Evolutionary conservation across 1,140 invertebrate genomes (phyloP), one percentile per base, ranked within the genome.

Genomic region (Pissodes strobi): DNA sequence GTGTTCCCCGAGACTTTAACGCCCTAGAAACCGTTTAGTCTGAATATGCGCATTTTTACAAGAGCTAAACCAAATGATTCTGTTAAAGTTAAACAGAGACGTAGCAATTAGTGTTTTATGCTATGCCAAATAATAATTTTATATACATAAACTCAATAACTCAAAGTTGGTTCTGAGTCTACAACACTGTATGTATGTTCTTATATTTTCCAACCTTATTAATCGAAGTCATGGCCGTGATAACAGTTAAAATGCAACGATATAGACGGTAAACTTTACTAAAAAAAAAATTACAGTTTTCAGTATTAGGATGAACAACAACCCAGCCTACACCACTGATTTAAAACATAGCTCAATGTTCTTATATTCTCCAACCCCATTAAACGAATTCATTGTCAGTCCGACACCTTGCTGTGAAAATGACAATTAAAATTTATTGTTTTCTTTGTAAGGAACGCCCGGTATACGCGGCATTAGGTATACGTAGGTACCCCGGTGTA

Each of bases 341-440:
- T 27, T 6, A 13, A 34, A 51, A 30, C 37, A 15, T 25, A n/a
- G 21, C 12, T 39, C 41, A 6, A 8, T 21, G 17, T 48, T 59
- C 43, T 15, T n/a, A 41, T 43, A 45, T 9, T 21, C 19, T 15
- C 12, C 18, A 59, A 34, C 56, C 56, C 39, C 39, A 43, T 57
- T 43, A 57, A 57, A 57, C 13, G 38, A 43, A 53, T 53, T 53
- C 51, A 53, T 53, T 53, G 51, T 53, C 51, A 15, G 51, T 22
- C 5, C 37, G 58, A 49, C 58, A 61, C 58, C 58, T 61, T 51
- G 48, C 58, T 61, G 58, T 61, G 58, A 61, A 61, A 61, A 61
- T 61, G 58, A 61, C 58, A 61, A 61, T 61, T 49, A 52, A 51
- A 61, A 61, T 61, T 61, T 61, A 61, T 61, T 51, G 46, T 61